A percentile compares a stretch with the other conserved stretches of the same genome.
These are phyloP conservation scores for Lasius fuliginosus DNA, from an alignment of 2,888 invertebrate genomes.

Conservation along the genomic window DNA sequence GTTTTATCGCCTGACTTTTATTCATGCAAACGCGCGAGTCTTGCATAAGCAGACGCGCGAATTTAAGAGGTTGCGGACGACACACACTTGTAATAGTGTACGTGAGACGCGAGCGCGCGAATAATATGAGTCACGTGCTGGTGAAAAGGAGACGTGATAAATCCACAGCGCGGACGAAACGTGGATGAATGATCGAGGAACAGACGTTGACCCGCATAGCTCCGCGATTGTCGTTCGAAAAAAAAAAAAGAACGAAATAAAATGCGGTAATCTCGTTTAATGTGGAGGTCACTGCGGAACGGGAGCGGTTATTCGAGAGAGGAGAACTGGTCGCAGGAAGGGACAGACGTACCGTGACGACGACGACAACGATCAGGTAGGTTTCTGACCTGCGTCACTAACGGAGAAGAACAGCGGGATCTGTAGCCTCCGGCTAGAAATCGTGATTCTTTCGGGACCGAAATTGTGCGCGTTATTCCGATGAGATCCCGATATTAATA, in stretches of 20 bases:
- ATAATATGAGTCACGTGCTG: conserved; percentile 40
- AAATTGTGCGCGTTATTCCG: not conserved
- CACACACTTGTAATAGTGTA: not conserved
- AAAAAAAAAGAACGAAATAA: not conserved
- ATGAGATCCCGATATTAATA: not conserved
- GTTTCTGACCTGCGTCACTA: conserved; percentile 72
- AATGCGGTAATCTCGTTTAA: conserved; percentile 13
- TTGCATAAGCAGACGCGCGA: not conserved
- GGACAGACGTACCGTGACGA: conserved; percentile 62
- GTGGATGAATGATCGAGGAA: conserved; percentile 9
- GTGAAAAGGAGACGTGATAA: conserved; percentile 5
- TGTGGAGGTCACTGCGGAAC: conserved; percentile 28
- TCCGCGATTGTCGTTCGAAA: not conserved
- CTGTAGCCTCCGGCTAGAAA: not conserved
- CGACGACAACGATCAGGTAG: conserved; percentile 74
- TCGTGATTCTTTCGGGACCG: not conserved
- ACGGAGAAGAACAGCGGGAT: conserved; percentile 47
- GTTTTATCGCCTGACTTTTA: not conserved
- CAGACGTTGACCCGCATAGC: conserved; percentile 11
- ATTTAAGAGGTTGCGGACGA: conserved; percentile 1
- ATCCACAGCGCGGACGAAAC: conserved; percentile 21
- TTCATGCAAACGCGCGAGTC: not conserved
- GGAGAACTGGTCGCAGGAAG: conserved; percentile 47
- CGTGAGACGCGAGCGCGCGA: not conserved
- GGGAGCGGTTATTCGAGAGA: conserved; percentile 36